A percentile compares a stretch with the other conserved stretches of the same genome.
phyloP scores from a whole-genome alignment of 1,140 invertebrate species.

The Mylabris phalerata region DNA sequence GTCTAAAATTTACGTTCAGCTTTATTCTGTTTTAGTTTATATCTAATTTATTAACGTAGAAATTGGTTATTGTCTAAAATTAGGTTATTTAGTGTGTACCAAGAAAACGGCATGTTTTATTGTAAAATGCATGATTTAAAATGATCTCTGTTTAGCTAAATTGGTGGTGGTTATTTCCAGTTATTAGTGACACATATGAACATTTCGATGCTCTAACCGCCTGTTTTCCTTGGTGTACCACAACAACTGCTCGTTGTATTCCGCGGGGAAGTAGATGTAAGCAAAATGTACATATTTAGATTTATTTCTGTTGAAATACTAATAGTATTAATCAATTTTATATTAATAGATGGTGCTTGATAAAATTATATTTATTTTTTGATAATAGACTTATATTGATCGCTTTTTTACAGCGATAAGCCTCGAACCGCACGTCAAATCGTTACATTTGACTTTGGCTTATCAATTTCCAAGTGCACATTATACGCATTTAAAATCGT shows the following conservation, averaged over 20 bases:
- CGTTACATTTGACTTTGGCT: slow-evolving; percentile 78
- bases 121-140: too few species aligned
- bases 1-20: too few species aligned
- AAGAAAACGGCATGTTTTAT: too few species aligned
- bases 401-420: slow-evolving; percentile 51
- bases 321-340: too few species aligned
- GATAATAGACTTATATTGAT: too few species aligned
- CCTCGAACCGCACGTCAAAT: slow-evolving; percentile 72
- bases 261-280: slow-evolving; percentile 45
- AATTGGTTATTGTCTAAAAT: too few species aligned
- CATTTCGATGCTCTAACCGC: slow-evolving; percentile 61
- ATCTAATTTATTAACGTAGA: too few species aligned
- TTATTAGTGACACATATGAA: slow-evolving; percentile 57
- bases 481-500: slow-evolving; percentile 61
- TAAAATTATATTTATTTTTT: too few species aligned
- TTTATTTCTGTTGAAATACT: too few species aligned
- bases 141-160: neutral
- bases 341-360: too few species aligned
- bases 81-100: too few species aligned
- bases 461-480: slow-evolving; percentile 74
- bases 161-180: slow-evolving; percentile 38
- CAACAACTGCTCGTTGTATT: slow-evolving; percentile 42
- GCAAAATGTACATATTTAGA: slow-evolving; percentile 16
- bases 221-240: slow-evolving; percentile 63
- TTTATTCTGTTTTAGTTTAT: too few species aligned